A percentile compares a stretch with the other conserved stretches of the same genome.
phyloP scores from a whole-genome alignment of 2,888 invertebrate genomes.

The Amphipyra berbera region DNA sequence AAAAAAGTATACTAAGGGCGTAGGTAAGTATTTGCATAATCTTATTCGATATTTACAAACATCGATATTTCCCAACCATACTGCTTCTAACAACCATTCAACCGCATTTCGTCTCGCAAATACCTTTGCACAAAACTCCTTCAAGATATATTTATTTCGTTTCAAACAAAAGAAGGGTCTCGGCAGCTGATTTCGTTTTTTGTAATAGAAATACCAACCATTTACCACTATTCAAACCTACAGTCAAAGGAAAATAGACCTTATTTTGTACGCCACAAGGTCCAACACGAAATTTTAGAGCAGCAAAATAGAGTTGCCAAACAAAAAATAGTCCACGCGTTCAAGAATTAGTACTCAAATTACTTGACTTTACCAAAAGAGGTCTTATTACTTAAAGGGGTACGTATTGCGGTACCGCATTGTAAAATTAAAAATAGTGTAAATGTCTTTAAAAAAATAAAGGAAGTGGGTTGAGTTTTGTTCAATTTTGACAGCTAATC shows the following conservation, averaged over 20 bases:
- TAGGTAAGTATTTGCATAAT: too few species aligned
- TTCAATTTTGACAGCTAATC: conserved; percentile 68
- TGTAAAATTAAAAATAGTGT: conserved; percentile 80
- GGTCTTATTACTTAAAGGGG: conserved; percentile 76
- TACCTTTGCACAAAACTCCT: conserved; percentile 77
- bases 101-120: conserved; percentile 85
- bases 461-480: conserved; percentile 64
- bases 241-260: neutral
- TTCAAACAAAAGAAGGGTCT: conserved; percentile 77
- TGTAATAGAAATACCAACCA: conserved; percentile 56
- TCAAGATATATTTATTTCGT: conserved; percentile 81
- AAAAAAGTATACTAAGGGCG: too few species aligned
- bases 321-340: conserved; percentile 57
- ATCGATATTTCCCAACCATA: conserved; percentile 59
- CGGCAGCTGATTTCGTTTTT: conserved; percentile 83
- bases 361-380: conserved; percentile 81
- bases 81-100: conserved; percentile 76
- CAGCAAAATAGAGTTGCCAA: conserved; percentile 9
- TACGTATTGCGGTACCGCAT: conserved; percentile 62
- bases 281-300: neutral
- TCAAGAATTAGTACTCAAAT: conserved; percentile 81
- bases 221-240: neutral
- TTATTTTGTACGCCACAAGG: neutral
- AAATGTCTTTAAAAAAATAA: conserved; percentile 71
- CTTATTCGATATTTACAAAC: conserved; percentile 3